Percentiles rank a stretch among this genome's conserved stretches.
Conservation (phyloP, 2,888 invertebrate species). For the Leptura quadrifasciata region DNA sequence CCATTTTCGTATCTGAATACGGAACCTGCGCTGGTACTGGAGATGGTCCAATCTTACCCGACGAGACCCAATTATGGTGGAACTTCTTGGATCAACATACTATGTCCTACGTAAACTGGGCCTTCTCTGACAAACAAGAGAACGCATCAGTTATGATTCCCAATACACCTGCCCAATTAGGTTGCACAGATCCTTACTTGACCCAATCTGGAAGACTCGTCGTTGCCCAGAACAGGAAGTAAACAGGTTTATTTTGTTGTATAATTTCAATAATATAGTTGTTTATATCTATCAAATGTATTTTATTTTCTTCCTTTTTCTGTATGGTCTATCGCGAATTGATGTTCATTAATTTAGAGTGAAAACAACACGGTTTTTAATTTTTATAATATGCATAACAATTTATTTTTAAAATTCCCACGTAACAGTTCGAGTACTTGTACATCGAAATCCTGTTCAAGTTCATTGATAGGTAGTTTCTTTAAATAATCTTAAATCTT, state of each 20-base stretch:
- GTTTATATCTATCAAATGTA: no score
- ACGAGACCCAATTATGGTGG: neutral
- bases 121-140: neutral
- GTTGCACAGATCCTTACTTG: neutral
- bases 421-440: no score
- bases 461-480: no score
- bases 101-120: neutral
- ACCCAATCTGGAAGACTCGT: neutral
- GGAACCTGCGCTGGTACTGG: neutral
- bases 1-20: neutral
- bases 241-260: neutral
- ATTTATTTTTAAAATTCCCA: no score
- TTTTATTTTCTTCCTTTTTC: no score
- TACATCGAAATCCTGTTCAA: no score
- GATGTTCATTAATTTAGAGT: no score
- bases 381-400: no score
- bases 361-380: no score
- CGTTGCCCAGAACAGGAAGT: neutral
- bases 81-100: neutral
- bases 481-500: no score
- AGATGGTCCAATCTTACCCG: neutral
- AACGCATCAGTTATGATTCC: neutral
- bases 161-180: neutral
- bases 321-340: no score
- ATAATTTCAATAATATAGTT: no score